phyloP scores from a whole-genome alignment of 2,888 invertebrate species.

The Timandra comae region DNA sequence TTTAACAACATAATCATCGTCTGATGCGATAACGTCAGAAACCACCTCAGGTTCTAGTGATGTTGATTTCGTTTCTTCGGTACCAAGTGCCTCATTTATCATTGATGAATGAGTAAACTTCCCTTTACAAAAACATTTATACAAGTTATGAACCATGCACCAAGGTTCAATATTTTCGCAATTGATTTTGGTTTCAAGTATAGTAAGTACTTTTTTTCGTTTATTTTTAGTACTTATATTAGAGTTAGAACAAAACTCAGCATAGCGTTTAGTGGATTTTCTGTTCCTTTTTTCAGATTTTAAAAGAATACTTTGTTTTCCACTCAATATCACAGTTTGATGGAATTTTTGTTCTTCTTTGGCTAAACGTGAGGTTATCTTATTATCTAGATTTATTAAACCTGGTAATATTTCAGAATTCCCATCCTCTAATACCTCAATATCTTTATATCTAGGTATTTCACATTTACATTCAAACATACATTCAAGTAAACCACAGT shows the following conservation, averaged over 20 bases:
- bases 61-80: too few species aligned
- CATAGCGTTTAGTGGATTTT: slow-evolving; percentile 79
- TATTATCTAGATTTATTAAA: slow-evolving; percentile 61
- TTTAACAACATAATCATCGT: too few species aligned
- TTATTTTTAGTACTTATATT: slow-evolving; percentile 27
- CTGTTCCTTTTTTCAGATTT: slow-evolving; percentile 76
- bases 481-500: slow-evolving; percentile 79
- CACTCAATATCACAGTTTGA: slow-evolving; percentile 81
- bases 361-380: slow-evolving; percentile 74
- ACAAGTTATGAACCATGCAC: slow-evolving; percentile 81
- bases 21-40: too few species aligned
- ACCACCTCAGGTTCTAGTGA: too few species aligned
- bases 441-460: slow-evolving; percentile 42
- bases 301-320: slow-evolving; percentile 79
- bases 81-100: too few species aligned
- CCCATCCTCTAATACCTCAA: slow-evolving; percentile 33
- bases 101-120: slow-evolving; percentile 33
- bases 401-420: slow-evolving; percentile 42
- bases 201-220: slow-evolving; percentile 28
- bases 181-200: slow-evolving; percentile 40
- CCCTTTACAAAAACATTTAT: slow-evolving; percentile 81
- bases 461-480: slow-evolving; percentile 75
- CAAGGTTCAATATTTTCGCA: slow-evolving; percentile 74
- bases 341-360: slow-evolving; percentile 84
- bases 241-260: slow-evolving; percentile 65